Percentiles rank a stretch among this genome's conserved stretches.
Evolutionary conservation across 2,797 vertebrate genomes (phyloP).

Genomic region (Steatocranus sp.): DNA sequence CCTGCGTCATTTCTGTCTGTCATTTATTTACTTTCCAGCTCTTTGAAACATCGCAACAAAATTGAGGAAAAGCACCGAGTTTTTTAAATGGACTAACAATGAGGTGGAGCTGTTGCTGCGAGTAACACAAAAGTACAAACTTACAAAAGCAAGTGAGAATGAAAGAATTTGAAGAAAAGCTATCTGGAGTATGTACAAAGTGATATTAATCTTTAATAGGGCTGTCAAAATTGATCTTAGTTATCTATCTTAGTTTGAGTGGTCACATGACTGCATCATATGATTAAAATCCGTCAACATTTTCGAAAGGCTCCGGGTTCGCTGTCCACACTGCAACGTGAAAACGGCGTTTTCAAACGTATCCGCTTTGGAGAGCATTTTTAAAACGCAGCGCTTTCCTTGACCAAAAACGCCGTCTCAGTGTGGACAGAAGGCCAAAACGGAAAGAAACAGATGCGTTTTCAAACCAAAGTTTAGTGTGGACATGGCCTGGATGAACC

Average conservation of each 20-base stretch:
- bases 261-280: background rate
- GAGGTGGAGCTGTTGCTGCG: no score
- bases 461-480: background rate
- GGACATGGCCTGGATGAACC: background rate
- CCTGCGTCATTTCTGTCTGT: no score
- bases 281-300: background rate
- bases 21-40: no score
- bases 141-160: no score
- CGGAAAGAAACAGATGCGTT: accelerated
- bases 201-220: background rate
- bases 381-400: background rate
- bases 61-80: accelerated
- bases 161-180: background rate
- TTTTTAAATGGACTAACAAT: no score
- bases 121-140: no score
- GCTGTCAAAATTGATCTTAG: background rate
- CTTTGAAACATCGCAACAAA: accelerated
- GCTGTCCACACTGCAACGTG: background rate
- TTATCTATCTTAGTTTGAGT: background rate
- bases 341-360: accelerated
- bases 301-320: background rate
- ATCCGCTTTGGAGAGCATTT: background rate
- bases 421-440: background rate
- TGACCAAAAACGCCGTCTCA: background rate
- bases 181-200: background rate